phyloP scores from a whole-genome alignment of 2,113 vertebrate species.

The Clarias magur region DNA sequence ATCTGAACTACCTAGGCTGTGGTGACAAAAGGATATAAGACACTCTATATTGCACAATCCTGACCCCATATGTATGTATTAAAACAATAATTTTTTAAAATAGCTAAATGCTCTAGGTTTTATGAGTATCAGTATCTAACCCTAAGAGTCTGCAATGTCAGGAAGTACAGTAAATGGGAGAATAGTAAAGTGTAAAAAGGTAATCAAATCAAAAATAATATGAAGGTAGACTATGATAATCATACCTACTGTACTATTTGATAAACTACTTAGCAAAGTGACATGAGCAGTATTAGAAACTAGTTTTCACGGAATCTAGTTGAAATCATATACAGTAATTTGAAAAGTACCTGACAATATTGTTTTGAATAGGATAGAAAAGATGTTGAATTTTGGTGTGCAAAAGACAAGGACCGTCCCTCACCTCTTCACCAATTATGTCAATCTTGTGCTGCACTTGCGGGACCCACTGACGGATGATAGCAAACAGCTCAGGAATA shows the following conservation, averaged over 20 bases:
- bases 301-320: not conserved
- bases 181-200: too few species aligned
- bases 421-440: slow-evolving; percentile 86
- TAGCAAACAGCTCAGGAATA: slow-evolving; percentile 86
- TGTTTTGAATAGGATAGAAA: not conserved
- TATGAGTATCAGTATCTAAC: too few species aligned
- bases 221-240: too few species aligned
- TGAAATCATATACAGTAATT: not conserved
- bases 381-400: not conserved
- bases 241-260: not conserved
- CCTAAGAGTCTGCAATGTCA: too few species aligned
- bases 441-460: slow-evolving; percentile 94
- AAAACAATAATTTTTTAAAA: too few species aligned
- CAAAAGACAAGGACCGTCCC: slow-evolving; percentile 4
- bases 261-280: not conserved
- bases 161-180: too few species aligned
- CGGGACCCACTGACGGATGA: slow-evolving; percentile 91
- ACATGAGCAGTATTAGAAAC: not conserved
- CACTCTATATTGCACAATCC: too few species aligned
- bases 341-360: not conserved
- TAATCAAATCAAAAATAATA: too few species aligned
- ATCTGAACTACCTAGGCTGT: too few species aligned
- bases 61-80: too few species aligned
- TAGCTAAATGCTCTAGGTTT: too few species aligned
- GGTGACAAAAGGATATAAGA: too few species aligned